These are phyloP conservation scores for Otolemur garnettii DNA, from an alignment of 2,113 vertebrate species.

Conservation along the genomic window DNA sequence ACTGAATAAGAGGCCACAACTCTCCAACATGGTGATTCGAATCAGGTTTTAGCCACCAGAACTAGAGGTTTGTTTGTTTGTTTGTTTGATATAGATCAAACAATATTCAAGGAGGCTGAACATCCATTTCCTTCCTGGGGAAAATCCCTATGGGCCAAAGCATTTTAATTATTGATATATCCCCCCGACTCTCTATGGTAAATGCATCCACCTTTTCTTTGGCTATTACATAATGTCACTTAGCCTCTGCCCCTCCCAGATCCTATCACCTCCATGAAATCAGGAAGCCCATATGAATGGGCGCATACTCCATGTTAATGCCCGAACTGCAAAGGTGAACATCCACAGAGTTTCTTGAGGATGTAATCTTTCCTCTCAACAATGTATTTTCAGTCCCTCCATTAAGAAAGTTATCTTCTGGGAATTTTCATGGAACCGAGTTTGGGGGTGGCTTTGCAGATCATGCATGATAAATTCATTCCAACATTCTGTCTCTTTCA, in stretches of 20 bases:
- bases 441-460: not conserved
- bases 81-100: not conserved
- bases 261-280: not conserved
- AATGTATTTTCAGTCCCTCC: not conserved
- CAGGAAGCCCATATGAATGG: not conserved
- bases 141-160: not conserved
- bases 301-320: not conserved
- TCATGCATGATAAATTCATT: not conserved
- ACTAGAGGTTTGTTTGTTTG: not conserved
- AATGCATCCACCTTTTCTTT: not conserved
- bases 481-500: not conserved
- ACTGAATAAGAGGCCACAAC: not conserved
- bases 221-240: not conserved
- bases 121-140: not conserved
- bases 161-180: not conserved
- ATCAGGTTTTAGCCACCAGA: not conserved
- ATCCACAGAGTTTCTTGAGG: not conserved
- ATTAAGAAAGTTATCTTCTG: slow-evolving; percentile 23
- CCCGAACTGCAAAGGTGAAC: not conserved
- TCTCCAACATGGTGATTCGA: not conserved
- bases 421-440: not conserved
- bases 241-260: not conserved
- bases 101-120: not conserved
- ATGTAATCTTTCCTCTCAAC: not conserved
- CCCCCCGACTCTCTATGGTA: not conserved